Percentiles rank a stretch among this genome's conserved stretches.
Evolutionary conservation across 2,113 vertebrate species (phyloP).

Genomic region (Shinisaurus crocodilurus): DNA sequence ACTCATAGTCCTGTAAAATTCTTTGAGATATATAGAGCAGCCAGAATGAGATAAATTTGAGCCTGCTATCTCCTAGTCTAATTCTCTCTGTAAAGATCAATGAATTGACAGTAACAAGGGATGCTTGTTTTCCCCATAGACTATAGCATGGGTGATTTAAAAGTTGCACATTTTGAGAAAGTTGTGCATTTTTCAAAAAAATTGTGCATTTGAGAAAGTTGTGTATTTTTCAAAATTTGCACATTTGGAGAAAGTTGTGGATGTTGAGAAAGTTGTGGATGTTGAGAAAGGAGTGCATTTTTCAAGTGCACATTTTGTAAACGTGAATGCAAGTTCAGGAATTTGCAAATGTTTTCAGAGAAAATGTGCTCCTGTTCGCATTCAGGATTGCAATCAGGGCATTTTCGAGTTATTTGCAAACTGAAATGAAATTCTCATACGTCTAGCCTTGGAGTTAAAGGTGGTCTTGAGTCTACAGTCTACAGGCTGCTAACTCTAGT

Average conservation of each 20-base stretch:
- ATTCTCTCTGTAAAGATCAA: background rate
- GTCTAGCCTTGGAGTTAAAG: background rate
- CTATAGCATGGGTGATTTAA: background rate
- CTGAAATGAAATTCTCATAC: too few relatives aligned
- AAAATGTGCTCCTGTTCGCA: too few relatives aligned
- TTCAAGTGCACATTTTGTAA: too few relatives aligned
- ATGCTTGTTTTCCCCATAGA: background rate
- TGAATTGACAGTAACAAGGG: background rate
- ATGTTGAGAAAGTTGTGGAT: background rate
- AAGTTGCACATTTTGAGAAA: too few relatives aligned
- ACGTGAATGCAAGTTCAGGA: too few relatives aligned
- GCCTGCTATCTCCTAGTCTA: background rate
- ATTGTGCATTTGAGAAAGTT: background rate
- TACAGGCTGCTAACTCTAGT: background rate
- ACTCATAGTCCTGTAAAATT: slow-evolving; percentile 4
- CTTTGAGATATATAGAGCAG: slow-evolving; percentile 1
- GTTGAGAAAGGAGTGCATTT: too few relatives aligned
- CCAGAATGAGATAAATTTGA: background rate
- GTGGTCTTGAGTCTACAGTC: background rate
- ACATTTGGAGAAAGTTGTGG: too few relatives aligned
- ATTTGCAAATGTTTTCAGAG: too few relatives aligned
- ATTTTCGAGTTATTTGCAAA: too few relatives aligned
- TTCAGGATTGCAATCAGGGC: too few relatives aligned
- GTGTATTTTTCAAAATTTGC: background rate
- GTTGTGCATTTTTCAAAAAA: background rate